Base-by-base conservation (phyloP, 2,797 vertebrate genomes). In the Pitangus sulphuratus region DNA sequence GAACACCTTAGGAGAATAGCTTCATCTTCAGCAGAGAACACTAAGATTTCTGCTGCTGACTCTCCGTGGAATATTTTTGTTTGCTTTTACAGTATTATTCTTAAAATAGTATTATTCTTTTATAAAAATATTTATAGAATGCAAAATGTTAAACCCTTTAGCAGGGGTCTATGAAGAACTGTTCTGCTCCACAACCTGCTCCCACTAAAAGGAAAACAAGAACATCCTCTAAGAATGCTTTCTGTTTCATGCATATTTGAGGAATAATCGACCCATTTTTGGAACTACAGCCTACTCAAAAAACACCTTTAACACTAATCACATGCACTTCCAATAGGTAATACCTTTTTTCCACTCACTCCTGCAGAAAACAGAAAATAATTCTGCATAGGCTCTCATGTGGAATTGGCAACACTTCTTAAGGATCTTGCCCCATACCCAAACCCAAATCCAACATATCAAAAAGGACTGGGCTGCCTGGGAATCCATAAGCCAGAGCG, bases 341-440 rank as follows among this genome's bases (percentile, higher is more conserved):
- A 35, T 19, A 54, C 5, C 39, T 61, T 47, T 72, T 58, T 54
- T 60, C 26, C 76, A 78, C 20, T 53, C 39, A 24, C 30, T 75
- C 13, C 28, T 40, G 12, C 15, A 77, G 70, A 56, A 50, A 51
- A 57, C 7, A 69, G 37, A 40, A 84, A 66, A 35, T 45, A 74
- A 15, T 85, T 74, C 71, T 40, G 24, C 6, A 2, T 15, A 45
- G 8, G 15, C 9, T 71, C 35, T 71, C 51, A 57, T 1, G 1
- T 7, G 0, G 0, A 68, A 53, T 18, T 4, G 1, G 37, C 51
- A 66, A 13, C 48, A 8, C 8, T 58, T 76, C 42, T 62, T 68
- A 48, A 85, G 57, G 35, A 58, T 68, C 22, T 44, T 50, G 40
- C 35, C 10, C 37, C 35, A 37, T 2, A 7, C 70, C 45, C 20